Evolutionary conservation across 2,113 vertebrate species (phyloP).

Genomic region (Egretta garzetta): DNA sequence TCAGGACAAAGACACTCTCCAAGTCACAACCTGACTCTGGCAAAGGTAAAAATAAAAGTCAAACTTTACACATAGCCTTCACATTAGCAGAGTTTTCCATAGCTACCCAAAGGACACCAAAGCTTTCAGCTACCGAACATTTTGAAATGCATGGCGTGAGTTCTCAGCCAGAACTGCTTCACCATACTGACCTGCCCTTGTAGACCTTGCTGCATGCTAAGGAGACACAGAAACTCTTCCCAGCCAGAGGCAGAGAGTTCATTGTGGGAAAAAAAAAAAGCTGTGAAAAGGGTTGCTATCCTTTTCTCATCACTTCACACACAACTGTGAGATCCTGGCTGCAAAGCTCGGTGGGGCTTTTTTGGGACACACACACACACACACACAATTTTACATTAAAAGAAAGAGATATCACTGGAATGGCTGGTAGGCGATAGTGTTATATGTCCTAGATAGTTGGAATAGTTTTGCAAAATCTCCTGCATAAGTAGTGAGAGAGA

Average conservation of each 20-base stretch:
- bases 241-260: neutral
- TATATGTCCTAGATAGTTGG: neutral
- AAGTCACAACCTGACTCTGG: neutral
- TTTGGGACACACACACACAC: neutral
- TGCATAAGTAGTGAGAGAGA: neutral
- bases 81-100: neutral
- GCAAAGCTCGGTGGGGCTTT: neutral
- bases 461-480: neutral
- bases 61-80: neutral
- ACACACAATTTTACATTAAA: neutral
- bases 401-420: neutral
- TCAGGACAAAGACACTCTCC: neutral
- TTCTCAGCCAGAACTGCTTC: neutral
- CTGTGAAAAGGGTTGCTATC: neutral
- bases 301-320: neutral
- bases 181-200: neutral
- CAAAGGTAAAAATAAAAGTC: neutral
- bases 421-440: neutral
- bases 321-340: neutral
- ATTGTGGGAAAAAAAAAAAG: no score
- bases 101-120: neutral
- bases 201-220: accelerated
- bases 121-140: neutral
- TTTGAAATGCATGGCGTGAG: neutral
- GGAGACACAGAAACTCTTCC: neutral